Evolutionary conservation across 2,797 vertebrate species (phyloP).

Genomic region (Galaxias olidus): DNA sequence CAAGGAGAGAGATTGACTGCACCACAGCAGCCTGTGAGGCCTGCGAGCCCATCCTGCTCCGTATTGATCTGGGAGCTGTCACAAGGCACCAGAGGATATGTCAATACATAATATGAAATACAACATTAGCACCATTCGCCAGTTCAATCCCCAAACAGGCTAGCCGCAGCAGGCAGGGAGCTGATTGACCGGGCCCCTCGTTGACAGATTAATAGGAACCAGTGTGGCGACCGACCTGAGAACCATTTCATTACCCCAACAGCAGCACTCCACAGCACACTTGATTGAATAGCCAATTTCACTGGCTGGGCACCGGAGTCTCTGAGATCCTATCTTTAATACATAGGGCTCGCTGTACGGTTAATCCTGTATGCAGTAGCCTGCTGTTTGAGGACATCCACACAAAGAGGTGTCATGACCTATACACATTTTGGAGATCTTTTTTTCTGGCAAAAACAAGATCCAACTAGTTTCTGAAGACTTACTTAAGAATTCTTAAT

Average conservation of each 20-base stretch:
- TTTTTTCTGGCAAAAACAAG: constrained; percentile 9
- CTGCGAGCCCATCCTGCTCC: not conserved
- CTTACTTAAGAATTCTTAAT: no score
- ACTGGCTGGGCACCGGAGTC: not conserved
- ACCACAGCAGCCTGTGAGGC: constrained; percentile 10
- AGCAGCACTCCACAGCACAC: not conserved
- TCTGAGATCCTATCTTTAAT: constrained; percentile 10
- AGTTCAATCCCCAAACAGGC: not conserved
- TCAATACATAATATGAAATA: constrained; percentile 12
- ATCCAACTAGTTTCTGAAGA: not conserved
- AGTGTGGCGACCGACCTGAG: not conserved
- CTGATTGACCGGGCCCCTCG: constrained; percentile 1
- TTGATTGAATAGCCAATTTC: constrained; percentile 11
- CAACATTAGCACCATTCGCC: constrained; percentile 1
- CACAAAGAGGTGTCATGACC: not conserved
- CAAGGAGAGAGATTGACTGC: constrained; percentile 3
- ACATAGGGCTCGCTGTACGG: constrained; percentile 6
- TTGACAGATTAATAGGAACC: not conserved
- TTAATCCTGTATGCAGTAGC: constrained; percentile 21
- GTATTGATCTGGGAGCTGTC: constrained; percentile 25
- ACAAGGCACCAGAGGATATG: constrained; percentile 1
- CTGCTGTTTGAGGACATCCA: constrained; percentile 39
- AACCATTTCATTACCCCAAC: not conserved
- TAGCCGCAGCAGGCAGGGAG: constrained; percentile 11
- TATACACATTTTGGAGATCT: no score